A percentile compares a stretch with the other conserved stretches of the same genome.
Conservation (phyloP, 2,797 vertebrate genomes). For the Pogoniulus pusillus region DNA sequence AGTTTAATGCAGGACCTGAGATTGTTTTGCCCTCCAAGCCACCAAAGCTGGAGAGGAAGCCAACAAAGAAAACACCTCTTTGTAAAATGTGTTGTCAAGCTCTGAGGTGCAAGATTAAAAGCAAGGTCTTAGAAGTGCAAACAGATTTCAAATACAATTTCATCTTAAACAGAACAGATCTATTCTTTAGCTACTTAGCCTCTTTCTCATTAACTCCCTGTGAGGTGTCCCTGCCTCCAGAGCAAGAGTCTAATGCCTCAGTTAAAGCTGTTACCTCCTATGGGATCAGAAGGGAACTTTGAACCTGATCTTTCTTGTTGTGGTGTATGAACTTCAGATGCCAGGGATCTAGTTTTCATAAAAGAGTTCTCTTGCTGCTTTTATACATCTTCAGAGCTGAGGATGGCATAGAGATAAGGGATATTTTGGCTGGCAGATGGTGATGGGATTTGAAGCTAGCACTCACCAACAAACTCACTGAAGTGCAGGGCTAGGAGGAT, state of each 20-base stretch:
- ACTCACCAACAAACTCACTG: neutral
- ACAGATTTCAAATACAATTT: neutral
- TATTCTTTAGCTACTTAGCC: neutral
- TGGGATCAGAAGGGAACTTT: neutral
- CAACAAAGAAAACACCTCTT: neutral
- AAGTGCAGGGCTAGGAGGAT: too few relatives aligned
- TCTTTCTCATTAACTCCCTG: neutral
- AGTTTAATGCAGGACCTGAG: neutral
- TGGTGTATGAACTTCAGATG: neutral
- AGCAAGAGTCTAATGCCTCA: neutral
- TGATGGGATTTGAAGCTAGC: neutral
- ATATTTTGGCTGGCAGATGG: neutral
- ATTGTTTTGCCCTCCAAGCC: neutral
- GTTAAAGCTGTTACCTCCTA: neutral
- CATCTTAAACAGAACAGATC: neutral
- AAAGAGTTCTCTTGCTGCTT: neutral
- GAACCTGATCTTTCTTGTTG: neutral
- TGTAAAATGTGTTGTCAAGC: neutral
- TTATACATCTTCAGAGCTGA: neutral
- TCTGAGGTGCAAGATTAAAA: conserved; percentile 3
- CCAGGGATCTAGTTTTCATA: neutral
- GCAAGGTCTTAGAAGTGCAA: neutral
- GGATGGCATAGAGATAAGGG: neutral
- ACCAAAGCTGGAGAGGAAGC: neutral
- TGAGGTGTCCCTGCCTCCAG: neutral